Evolutionary conservation across 2,113 vertebrate genomes (phyloP).

Genomic region (Cochlearius cochlearius): DNA sequence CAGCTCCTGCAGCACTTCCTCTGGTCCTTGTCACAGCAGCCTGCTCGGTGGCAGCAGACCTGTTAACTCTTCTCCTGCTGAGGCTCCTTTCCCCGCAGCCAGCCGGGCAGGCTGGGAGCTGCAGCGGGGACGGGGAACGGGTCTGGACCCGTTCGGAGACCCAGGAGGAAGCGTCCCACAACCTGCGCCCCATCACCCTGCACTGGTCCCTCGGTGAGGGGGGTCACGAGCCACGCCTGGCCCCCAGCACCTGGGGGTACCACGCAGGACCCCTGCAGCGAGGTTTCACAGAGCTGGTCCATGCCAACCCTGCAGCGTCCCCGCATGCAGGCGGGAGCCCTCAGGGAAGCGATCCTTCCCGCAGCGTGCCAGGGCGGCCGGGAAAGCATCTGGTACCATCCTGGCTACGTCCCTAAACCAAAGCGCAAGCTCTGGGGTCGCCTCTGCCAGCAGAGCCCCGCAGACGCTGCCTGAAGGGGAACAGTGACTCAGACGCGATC

Average conservation of each 20-base stretch:
- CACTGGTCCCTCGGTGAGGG: background rate
- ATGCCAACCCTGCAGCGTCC: background rate
- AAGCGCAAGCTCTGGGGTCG: background rate
- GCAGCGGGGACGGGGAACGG: background rate
- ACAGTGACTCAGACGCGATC: background rate
- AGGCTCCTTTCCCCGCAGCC: background rate
- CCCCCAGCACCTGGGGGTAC: background rate
- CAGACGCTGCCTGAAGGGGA: background rate
- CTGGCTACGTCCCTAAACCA: background rate
- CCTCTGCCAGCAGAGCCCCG: background rate
- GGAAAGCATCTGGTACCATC: background rate
- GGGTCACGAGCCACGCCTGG: background rate
- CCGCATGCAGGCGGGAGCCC: background rate
- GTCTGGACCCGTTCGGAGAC: background rate
- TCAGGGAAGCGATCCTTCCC: background rate
- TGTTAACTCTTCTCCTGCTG: conserved; percentile 2
- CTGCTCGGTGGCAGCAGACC: background rate
- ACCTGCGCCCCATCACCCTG: background rate
- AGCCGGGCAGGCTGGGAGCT: background rate
- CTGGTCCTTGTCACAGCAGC: background rate
- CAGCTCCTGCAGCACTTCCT: conserved; percentile 52
- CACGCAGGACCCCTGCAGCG: rapidly evolving
- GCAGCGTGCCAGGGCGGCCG: rapidly evolving
- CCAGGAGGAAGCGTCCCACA: background rate
- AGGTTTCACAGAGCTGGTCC: background rate